Evolutionary conservation across 2,797 vertebrate genomes (phyloP).

Genomic region (Eleutherodactylus coqui): DNA sequence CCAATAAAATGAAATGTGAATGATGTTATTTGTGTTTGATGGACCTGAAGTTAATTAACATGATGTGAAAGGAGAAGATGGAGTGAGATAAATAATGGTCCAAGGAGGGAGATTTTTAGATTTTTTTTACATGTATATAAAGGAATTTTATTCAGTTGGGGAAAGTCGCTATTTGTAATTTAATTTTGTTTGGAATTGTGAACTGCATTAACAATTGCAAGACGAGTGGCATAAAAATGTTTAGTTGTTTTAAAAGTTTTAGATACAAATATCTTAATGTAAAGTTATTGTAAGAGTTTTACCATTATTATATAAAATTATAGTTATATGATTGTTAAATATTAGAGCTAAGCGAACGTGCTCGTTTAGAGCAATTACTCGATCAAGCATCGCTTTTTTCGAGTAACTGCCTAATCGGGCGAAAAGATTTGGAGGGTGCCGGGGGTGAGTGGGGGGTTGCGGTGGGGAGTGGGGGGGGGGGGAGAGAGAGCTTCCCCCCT

Average conservation of each 20-base stretch:
- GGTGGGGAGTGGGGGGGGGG: no score
- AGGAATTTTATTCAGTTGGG: slow-evolving; percentile 4
- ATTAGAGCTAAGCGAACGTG: no score
- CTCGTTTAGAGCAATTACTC: no score
- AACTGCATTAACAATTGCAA: neutral
- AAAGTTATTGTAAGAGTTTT: no score
- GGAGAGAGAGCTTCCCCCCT: no score
- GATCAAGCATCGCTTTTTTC: no score
- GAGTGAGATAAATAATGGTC: slow-evolving; percentile 32
- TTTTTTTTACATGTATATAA: neutral
- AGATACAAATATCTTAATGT: neutral
- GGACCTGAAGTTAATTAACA: slow-evolving; percentile 56
- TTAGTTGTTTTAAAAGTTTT: neutral
- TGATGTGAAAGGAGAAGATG: slow-evolving; percentile 44
- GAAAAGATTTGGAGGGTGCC: no score
- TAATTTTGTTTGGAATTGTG: neutral
- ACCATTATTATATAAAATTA: no score
- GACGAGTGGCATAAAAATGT: neutral
- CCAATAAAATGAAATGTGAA: slow-evolving; percentile 70
- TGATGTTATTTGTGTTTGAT: slow-evolving; percentile 58
- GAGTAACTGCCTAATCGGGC: no score
- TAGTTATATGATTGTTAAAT: no score
- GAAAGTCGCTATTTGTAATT: neutral
- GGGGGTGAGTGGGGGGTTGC: no score
- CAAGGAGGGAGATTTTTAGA: neutral